Conservation (phyloP, 2,888 invertebrate species). For the Nasonovia ribisnigri region DNA sequence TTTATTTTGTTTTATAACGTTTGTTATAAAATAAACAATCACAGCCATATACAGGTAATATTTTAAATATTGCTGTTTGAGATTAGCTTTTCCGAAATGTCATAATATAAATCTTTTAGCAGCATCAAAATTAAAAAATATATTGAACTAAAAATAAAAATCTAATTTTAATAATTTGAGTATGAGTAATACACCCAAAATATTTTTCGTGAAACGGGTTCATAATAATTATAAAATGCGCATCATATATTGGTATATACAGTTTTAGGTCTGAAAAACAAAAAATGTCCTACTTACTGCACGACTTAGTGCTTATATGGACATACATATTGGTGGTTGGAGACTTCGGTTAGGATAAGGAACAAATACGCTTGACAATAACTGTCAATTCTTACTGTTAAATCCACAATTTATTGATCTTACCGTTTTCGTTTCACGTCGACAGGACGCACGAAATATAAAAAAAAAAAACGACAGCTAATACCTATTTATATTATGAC, state of each 20-base stretch:
- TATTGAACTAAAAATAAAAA: background rate
- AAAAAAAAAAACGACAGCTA: background rate
- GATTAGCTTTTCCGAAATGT: no score
- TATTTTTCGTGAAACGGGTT: background rate
- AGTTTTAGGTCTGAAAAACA: background rate
- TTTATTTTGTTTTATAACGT: no score
- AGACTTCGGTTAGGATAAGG: background rate
- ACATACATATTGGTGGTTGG: background rate
- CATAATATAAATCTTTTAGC: background rate
- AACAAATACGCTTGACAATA: background rate
- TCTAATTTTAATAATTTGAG: background rate
- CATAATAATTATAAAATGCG: background rate
- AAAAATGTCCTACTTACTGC: background rate
- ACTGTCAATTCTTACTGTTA: background rate
- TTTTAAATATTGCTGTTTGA: no score
- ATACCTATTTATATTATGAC: slow-evolving; percentile 12
- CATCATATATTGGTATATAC: background rate
- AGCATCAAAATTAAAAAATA: background rate
- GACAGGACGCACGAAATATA: background rate
- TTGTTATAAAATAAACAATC: no score
- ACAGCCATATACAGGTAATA: no score
- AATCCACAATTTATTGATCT: background rate
- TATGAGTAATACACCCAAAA: background rate
- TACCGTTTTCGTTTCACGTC: background rate
- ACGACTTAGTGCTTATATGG: no score